Evolutionary conservation across 2,888 invertebrate species (phyloP).

Genomic region (Cerceris ruficornis): DNA sequence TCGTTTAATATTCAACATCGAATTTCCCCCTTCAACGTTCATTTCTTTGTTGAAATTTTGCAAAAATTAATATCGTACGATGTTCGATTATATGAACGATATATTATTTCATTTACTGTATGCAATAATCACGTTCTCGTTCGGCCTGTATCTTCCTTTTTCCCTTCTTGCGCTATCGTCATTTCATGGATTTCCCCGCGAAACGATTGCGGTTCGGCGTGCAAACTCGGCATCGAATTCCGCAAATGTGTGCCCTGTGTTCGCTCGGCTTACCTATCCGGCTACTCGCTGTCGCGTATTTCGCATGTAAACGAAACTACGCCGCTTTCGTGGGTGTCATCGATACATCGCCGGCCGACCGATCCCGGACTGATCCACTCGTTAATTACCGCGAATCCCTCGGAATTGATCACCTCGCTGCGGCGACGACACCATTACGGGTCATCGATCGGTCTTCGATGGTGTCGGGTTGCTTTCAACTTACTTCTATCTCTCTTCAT

Average conservation of each 20-base stretch:
- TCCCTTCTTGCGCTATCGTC: not conserved
- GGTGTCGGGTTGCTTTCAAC: not conserved
- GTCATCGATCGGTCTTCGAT: conserved; percentile 57
- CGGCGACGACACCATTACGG: conserved; percentile 48
- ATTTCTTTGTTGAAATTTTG: no score
- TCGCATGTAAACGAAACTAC: conserved; percentile 65
- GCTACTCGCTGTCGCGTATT: conserved; percentile 26
- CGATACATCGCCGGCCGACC: conserved; percentile 61
- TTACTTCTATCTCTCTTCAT: not conserved
- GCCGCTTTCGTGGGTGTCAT: conserved; percentile 62
- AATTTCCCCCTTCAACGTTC: no score
- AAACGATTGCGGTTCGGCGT: conserved; percentile 57
- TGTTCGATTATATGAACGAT: no score
- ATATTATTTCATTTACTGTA: no score
- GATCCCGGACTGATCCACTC: conserved; percentile 63
- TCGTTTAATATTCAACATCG: no score
- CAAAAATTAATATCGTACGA: no score
- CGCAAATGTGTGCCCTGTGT: conserved; percentile 48
- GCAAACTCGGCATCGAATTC: conserved; percentile 57
- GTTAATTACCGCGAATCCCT: conserved; percentile 70
- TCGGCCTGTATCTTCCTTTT: not conserved
- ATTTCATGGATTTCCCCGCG: conserved; percentile 18
- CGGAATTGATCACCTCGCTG: conserved; percentile 63
- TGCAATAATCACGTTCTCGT: conserved; percentile 1
- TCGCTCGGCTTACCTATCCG: conserved; percentile 10